These are phyloP conservation scores for Tinea trinotella DNA, from an alignment of 2,888 invertebrate species.

Conservation along the genomic window DNA sequence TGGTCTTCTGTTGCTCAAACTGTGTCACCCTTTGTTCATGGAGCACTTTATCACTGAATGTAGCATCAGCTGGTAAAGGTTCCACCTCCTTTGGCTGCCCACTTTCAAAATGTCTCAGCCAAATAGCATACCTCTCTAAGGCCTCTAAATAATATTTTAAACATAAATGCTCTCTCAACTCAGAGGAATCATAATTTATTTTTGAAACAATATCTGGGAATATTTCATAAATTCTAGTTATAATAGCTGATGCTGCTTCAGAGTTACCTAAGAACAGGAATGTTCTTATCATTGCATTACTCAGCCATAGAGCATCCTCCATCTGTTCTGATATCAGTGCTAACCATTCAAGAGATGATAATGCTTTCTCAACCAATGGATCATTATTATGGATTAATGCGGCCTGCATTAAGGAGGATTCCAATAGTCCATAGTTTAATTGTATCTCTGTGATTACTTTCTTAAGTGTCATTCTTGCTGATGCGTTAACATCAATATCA, in stretches of 20 bases:
- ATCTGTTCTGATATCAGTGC: constrained; percentile 83
- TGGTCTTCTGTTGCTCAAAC: constrained; percentile 82
- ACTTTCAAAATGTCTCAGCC: constrained; percentile 88
- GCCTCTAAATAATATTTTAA: constrained; percentile 90
- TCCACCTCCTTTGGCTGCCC: constrained; percentile 82
- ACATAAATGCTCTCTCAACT: constrained; percentile 87
- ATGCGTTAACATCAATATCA: constrained; percentile 86
- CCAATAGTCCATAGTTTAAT: constrained; percentile 59
- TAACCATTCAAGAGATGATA: constrained; percentile 86
- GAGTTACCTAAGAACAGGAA: constrained; percentile 87
- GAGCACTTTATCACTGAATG: constrained; percentile 91
- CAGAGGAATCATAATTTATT: constrained; percentile 52
- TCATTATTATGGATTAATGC: constrained; percentile 66
- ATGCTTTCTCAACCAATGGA: constrained; percentile 49
- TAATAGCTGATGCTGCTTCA: constrained; percentile 84
- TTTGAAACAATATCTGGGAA: constrained; percentile 49
- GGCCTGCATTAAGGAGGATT: constrained; percentile 77
- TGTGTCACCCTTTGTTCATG: constrained; percentile 87
- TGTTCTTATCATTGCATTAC: constrained; percentile 89
- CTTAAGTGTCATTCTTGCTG: constrained; percentile 89
- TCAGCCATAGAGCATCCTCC: constrained; percentile 86
- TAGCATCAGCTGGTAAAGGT: constrained; percentile 69
- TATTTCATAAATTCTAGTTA: constrained; percentile 53
- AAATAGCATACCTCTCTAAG: constrained; percentile 89
- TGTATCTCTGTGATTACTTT: constrained; percentile 70